Base-by-base conservation (phyloP, 1,140 invertebrate genomes). In the Campoletis sonorensis region DNA sequence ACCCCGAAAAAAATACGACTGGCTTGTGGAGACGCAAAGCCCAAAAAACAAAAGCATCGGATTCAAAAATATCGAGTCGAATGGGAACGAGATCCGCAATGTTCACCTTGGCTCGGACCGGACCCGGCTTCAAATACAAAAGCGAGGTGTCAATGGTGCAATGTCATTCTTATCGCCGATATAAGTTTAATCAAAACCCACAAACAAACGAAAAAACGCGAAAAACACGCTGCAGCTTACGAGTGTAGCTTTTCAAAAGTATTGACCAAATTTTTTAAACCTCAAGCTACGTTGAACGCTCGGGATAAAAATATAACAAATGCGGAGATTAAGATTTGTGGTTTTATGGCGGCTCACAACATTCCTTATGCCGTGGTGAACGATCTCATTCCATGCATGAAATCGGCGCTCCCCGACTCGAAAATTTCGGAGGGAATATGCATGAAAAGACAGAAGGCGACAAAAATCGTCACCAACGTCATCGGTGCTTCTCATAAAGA, bases 401-500 rank as follows among this genome's bases (percentile, higher is more conserved):
- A 81, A 61, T 75, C 72, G 18, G 70, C 80, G 27, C 58, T 81
- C 58, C 73, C 71, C 61, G 72, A 81, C 54, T 81, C 80, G 16
- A 81, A 77, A 23, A 78, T 81, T 58, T 75, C 79, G 27, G 80
- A 81, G 11, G 80, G 40, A 70, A 30, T 81, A 37, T 77, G 2
- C 26, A 81, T 81, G 80, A 81, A 81, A 30, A 79, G 80, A 27
- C 49, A 49, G 45, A 81, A 81, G 13, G 45, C 72, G 10, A 81
- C 80, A 15, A 78, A 79, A 77, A 79, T 81, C 16, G 72, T 81
- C 27, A 64, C 68, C 40, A 81, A 81, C 58, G 80, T 81, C 18
- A 81, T 81, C 54, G 80, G 75, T 78, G 80, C 51, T 79, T 71
- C 49, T 75, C 79, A 81, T 79, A 81, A 83, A 81, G 82, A 82